These are phyloP conservation scores for Drosophila testacea DNA, from an alignment of 2,888 invertebrate genomes.

Conservation along the genomic window DNA sequence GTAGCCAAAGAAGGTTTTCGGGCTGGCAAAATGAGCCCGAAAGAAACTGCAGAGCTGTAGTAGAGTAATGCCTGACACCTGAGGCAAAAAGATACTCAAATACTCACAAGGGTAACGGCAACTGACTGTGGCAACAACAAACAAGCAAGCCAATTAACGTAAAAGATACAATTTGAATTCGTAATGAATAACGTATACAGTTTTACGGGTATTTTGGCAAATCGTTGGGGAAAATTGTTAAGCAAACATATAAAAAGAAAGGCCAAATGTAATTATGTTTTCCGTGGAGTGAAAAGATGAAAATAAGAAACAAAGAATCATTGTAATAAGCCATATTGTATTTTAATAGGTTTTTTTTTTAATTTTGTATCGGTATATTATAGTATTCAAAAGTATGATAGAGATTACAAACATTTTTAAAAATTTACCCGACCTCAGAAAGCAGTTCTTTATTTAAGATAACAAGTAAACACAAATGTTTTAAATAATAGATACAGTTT, in stretches of 20 bases:
- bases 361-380: too few species aligned
- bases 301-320: too few species aligned
- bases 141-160: conserved; percentile 75
- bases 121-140: conserved; percentile 52
- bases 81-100: conserved; percentile 54
- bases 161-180: conserved; percentile 73
- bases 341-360: too few species aligned
- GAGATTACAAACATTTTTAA: too few species aligned
- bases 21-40: conserved; percentile 6
- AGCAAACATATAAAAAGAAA: background rate
- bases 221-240: conserved; percentile 22
- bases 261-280: too few species aligned
- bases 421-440: too few species aligned
- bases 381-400: too few species aligned
- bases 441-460: too few species aligned
- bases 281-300: too few species aligned
- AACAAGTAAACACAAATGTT: too few species aligned
- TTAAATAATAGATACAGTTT: too few species aligned
- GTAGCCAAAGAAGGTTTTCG: conserved; percentile 25
- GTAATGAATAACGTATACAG: conserved; percentile 50
- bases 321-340: too few species aligned
- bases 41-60: conserved; percentile 31
- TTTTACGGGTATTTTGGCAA: conserved; percentile 26
- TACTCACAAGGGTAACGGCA: conserved; percentile 32
- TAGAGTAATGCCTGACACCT: conserved; percentile 50